Evolutionary conservation across 2,888 invertebrate species (phyloP).

Genomic region (Epistrophe grossulariae): DNA sequence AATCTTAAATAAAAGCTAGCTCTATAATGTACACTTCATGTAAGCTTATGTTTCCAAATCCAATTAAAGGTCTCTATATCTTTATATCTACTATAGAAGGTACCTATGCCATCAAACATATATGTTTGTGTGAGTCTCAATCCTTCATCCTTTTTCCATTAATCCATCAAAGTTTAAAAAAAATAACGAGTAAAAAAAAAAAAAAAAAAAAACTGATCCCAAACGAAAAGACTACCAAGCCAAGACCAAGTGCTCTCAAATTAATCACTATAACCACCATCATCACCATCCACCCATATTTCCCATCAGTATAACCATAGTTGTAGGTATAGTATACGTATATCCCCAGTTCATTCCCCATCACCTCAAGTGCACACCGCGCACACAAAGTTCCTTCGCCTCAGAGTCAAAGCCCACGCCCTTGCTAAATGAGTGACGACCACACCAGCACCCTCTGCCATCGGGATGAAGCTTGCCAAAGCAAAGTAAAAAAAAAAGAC

Average conservation of each 20-base stretch:
- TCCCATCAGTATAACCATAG: not conserved
- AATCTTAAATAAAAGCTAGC: too few species aligned
- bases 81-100: too few species aligned
- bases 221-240: not conserved
- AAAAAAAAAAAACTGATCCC: slow-evolving; percentile 4
- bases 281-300: slow-evolving; percentile 13
- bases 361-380: slow-evolving; percentile 43
- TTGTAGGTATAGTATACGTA: not conserved
- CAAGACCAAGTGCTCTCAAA: slow-evolving; percentile 35
- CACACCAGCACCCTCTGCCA: slow-evolving; percentile 20
- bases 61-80: too few species aligned
- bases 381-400: slow-evolving; percentile 70
- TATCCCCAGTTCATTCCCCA: slow-evolving; percentile 46
- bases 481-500: slow-evolving; percentile 10
- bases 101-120: not conserved
- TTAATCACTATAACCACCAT: slow-evolving; percentile 39
- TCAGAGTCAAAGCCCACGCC: slow-evolving; percentile 74
- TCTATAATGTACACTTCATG: too few species aligned
- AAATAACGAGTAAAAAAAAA: not conserved
- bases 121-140: not conserved
- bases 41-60: too few species aligned
- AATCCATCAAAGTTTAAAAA: slow-evolving; percentile 11
- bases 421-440: slow-evolving; percentile 73
- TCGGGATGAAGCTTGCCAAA: slow-evolving; percentile 17
- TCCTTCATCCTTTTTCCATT: not conserved